phyloP scores from a whole-genome alignment of 2,888 invertebrate species.

The Drosophila prolongata region DNA sequence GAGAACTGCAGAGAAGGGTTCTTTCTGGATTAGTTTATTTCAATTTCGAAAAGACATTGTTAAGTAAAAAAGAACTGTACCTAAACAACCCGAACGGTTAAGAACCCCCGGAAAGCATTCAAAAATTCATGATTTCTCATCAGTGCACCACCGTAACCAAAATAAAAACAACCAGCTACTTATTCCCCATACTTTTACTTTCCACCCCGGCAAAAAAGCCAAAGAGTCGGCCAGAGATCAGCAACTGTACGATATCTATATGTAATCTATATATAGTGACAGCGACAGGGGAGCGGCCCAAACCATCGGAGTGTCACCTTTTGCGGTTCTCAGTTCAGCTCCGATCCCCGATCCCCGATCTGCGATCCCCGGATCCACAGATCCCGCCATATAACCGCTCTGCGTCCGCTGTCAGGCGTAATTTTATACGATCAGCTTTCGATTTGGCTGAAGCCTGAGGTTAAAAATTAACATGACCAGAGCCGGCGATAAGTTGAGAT shows the following conservation, averaged over 20 bases:
- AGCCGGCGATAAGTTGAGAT: slow-evolving; percentile 73
- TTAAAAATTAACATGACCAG: slow-evolving; percentile 77
- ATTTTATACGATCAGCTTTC: slow-evolving; percentile 79
- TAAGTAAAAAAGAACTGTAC: too few species aligned
- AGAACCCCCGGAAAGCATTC: not conserved
- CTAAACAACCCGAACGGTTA: too few species aligned
- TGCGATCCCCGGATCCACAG: slow-evolving; percentile 13
- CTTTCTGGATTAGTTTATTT: too few species aligned
- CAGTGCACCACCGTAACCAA: not conserved
- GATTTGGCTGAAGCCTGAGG: slow-evolving; percentile 79
- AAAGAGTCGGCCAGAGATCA: slow-evolving; percentile 43
- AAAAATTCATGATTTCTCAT: not conserved
- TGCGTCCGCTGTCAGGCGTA: slow-evolving; percentile 72
- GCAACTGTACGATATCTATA: slow-evolving; percentile 63
- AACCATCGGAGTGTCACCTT: slow-evolving; percentile 73
- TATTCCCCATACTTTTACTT: slow-evolving; percentile 32
- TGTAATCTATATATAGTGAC: slow-evolving; percentile 66
- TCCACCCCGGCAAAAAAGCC: slow-evolving; percentile 21
- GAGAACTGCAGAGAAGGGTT: not conserved
- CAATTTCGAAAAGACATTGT: too few species aligned
- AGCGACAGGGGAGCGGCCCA: slow-evolving; percentile 54
- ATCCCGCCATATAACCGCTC: slow-evolving; percentile 22
- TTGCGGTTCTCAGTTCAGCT: slow-evolving; percentile 66
- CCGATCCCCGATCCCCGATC: slow-evolving; percentile 31
- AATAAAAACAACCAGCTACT: slow-evolving; percentile 9